Evolutionary conservation across 2,888 invertebrate species (phyloP).

Genomic region (Cheilosia pagana): DNA sequence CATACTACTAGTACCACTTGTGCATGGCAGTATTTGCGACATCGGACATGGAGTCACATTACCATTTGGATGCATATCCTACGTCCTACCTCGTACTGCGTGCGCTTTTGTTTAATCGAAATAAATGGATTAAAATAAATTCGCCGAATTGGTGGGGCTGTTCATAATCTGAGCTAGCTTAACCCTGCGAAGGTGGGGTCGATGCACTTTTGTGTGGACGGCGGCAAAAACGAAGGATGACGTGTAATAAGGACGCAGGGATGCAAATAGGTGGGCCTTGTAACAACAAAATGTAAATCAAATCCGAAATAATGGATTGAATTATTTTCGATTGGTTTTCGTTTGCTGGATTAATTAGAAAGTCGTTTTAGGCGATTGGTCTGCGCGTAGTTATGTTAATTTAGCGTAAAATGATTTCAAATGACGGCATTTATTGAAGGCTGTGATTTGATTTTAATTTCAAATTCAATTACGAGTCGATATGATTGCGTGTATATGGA

Average conservation of each 20-base stretch:
- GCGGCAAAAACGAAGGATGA: no score
- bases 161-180: slow-evolving; percentile 36
- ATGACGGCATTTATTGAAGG: slow-evolving; percentile 1
- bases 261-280: slow-evolving; percentile 31
- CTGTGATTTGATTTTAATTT: slow-evolving; percentile 20
- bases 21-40: neutral
- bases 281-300: slow-evolving; percentile 52
- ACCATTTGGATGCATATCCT: neutral
- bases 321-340: slow-evolving; percentile 45
- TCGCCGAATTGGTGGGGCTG: slow-evolving; percentile 38
- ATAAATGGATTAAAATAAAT: slow-evolving; percentile 55
- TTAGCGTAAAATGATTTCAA: slow-evolving; percentile 24
- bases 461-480: slow-evolving; percentile 4
- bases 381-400: slow-evolving; percentile 10
- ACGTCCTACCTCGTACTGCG: neutral
- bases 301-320: slow-evolving; percentile 47
- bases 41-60: slow-evolving; percentile 13
- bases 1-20: slow-evolving; percentile 1
- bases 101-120: slow-evolving; percentile 35
- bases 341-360: slow-evolving; percentile 53
- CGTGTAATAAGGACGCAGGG: neutral
- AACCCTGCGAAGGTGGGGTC: neutral
- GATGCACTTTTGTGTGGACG: neutral
- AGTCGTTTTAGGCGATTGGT: slow-evolving; percentile 23
- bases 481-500: slow-evolving; percentile 1